These are phyloP conservation scores for Rhingia rostrata DNA, from an alignment of 2,888 invertebrate genomes.

Conservation along the genomic window DNA sequence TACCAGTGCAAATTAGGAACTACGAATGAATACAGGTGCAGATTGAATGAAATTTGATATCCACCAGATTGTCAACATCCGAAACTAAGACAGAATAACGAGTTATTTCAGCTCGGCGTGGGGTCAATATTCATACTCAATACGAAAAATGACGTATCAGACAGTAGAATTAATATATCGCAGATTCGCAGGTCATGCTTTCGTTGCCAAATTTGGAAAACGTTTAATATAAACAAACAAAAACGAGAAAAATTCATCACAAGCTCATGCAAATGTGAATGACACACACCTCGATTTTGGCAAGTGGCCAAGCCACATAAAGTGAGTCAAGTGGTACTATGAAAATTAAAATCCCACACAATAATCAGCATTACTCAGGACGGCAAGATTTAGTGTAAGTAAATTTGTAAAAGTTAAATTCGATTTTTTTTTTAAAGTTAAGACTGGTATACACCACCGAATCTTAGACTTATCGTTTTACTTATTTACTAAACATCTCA, in stretches of 20 bases:
- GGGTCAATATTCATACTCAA: not conserved
- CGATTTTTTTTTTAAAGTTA: not conserved
- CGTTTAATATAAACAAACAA: constrained; percentile 1
- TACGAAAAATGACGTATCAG: constrained; percentile 7
- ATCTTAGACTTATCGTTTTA: not conserved
- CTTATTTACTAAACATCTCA: too few relatives aligned
- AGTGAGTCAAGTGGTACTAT: constrained; percentile 16
- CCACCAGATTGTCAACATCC: not conserved
- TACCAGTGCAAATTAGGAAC: constrained; percentile 11
- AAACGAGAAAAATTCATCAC: not conserved
- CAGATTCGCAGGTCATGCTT: not conserved
- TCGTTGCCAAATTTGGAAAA: constrained; percentile 26
- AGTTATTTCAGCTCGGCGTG: not conserved
- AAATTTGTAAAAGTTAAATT: not conserved
- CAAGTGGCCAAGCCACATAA: not conserved
- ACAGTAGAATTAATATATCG: not conserved
- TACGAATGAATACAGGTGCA: not conserved
- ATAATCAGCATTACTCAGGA: constrained; percentile 6
- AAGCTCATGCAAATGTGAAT: constrained; percentile 25
- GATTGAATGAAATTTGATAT: constrained; percentile 24
- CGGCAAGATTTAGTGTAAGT: not conserved
- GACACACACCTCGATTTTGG: constrained; percentile 32
- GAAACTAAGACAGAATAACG: not conserved
- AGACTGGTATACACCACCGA: not conserved
- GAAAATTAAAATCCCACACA: constrained; percentile 35